Evolutionary conservation across 2,888 invertebrate genomes (phyloP), one percentile per base, ranked within the genome.

Genomic region (Atethmia centrago): DNA sequence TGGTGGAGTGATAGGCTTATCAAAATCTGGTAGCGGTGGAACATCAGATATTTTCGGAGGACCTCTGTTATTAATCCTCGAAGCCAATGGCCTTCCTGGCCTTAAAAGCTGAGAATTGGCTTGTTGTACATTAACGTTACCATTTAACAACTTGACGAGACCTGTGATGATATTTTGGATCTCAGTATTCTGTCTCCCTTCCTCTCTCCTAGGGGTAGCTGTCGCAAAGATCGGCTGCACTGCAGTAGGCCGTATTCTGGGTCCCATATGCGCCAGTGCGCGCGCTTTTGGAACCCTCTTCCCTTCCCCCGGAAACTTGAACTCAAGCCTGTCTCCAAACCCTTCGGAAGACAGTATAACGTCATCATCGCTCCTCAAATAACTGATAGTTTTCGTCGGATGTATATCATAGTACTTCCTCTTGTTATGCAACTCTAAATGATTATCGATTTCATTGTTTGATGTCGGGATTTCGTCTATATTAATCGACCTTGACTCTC

Each of bases 111-210:
- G 97, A 0, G 98, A 97, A 84, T 98, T 98, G 0, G 98, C 98
- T 90, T 97, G 98, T 91, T 97, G 98, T 0, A 98, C 98, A 87
- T 98, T 98, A 0, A 98, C 98, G 87, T 99, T 98, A 1, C 99
- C 99, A 82, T 99, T 98, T 2, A 99, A 94, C 19, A 99, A 92
- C 91, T 99, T 98, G 0, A 99, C 98, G 65, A 99, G 98, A 14
- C 99, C 99, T 3, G 98, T 98, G 51, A 99, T 98, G 47, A 99
- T 98, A 88, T 99, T 98, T 92, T 99, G 98, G 74, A 99, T 98
- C 90, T 98, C 98, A 0, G 94, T 93, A 63, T 96, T 95, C 83
- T 96, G 96, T 73, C 96, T 87, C 0, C 94, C 94, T 31, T 94
- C 93, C 21, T 96, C 94, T 4, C 64, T 78, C 53, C 90, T 96